phyloP scores from a whole-genome alignment of 2,113 vertebrate species.

The Beaufortia kweichowensis region DNA sequence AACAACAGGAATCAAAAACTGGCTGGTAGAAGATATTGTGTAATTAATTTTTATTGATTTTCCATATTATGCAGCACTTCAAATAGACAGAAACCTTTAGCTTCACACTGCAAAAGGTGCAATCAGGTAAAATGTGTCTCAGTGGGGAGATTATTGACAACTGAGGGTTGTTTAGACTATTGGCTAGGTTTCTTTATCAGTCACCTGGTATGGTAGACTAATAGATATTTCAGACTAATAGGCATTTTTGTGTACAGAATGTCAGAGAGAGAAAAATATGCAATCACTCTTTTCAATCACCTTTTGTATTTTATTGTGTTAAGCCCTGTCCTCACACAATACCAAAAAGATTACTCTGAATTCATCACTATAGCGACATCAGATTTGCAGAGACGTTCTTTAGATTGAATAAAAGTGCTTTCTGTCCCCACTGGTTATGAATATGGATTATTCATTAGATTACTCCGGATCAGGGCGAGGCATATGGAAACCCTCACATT shows the following conservation, averaged over 20 bases:
- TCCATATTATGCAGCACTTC: not conserved
- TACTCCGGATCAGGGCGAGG: slow-evolving; percentile 35
- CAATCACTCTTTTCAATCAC: not conserved
- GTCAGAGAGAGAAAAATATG: no score
- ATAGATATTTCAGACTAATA: no score
- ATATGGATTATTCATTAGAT: slow-evolving; percentile 41
- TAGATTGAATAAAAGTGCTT: slow-evolving; percentile 17
- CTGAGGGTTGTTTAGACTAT: not conserved
- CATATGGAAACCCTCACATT: slow-evolving; percentile 46
- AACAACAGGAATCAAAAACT: no score
- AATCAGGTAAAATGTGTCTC: slow-evolving; percentile 9
- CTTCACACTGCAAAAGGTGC: not conserved
- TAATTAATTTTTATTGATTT: not conserved
- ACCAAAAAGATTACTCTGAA: slow-evolving; percentile 9
- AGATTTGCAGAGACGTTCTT: slow-evolving; percentile 23
- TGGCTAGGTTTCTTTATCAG: not conserved
- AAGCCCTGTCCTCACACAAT: not conserved
- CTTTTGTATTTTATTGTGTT: not conserved
- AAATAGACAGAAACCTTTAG: slow-evolving; percentile 4
- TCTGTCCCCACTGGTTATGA: slow-evolving; percentile 11
- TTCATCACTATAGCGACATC: not conserved
- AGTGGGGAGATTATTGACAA: not conserved
- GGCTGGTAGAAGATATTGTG: not conserved
- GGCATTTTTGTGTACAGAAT: no score
- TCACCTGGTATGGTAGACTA: no score